A percentile compares a stretch with the other conserved stretches of the same genome.
Evolutionary conservation across 35 echinoderm and acorn worm species (phyloP).

Genomic region (Ophiothrix spiculata): DNA sequence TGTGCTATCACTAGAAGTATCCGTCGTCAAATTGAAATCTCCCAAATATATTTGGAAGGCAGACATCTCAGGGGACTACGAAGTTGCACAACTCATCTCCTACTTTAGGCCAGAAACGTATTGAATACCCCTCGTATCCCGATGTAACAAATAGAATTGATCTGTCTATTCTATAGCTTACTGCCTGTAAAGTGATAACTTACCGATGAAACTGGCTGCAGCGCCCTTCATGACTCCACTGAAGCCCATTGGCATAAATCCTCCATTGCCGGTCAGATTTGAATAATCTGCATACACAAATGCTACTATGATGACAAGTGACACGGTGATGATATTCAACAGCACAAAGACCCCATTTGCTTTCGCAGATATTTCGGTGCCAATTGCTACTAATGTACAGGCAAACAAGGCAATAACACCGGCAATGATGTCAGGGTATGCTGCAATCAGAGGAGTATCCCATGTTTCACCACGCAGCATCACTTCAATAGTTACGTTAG

Average conservation of each 20-base stretch:
- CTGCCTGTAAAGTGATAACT: no score
- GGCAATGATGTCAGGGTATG: constrained; percentile 61
- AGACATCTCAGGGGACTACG: no score
- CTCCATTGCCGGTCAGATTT: constrained; percentile 36
- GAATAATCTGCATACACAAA: constrained; percentile 48
- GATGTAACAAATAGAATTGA: no score
- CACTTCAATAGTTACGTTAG: constrained; percentile 48
- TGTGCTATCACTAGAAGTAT: no score
- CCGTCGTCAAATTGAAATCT: no score
- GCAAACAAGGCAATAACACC: constrained; percentile 28
- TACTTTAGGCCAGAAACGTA: no score
- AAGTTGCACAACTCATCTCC: no score
- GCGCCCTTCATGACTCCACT: constrained; percentile 66
- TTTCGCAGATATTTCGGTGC: constrained; percentile 41
- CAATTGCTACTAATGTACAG: constrained; percentile 40
- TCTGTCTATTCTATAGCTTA: no score
- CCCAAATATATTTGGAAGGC: no score
- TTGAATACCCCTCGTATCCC: no score
- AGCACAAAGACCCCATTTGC: constrained; percentile 47
- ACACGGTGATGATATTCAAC: constrained; percentile 57
- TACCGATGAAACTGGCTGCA: constrained; percentile 56
- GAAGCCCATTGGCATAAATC: constrained; percentile 43
- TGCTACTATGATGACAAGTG: constrained; percentile 30
- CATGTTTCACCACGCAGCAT: constrained; percentile 49
- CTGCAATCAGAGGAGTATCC: constrained; percentile 30